Evolutionary conservation across 2,888 invertebrate genomes (phyloP).

Genomic region (Acanthosepion esculentum): DNA sequence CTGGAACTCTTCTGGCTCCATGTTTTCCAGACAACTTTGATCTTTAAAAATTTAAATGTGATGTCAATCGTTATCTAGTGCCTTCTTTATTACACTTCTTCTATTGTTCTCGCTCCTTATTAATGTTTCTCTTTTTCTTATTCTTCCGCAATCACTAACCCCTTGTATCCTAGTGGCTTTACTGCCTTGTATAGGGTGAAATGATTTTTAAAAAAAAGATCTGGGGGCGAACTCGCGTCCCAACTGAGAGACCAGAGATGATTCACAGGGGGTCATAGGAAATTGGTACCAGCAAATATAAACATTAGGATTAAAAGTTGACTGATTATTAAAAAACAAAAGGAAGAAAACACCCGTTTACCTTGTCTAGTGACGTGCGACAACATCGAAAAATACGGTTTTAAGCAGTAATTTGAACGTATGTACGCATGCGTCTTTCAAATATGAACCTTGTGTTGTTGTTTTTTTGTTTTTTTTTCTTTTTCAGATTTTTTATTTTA

Average conservation of each 20-base stretch:
- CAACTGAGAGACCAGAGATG: neutral
- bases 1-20: too few species aligned
- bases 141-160: too few species aligned
- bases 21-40: too few species aligned
- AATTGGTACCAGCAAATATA: conserved; percentile 11
- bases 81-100: too few species aligned
- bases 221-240: neutral
- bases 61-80: too few species aligned
- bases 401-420: neutral
- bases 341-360: neutral
- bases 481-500: neutral
- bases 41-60: too few species aligned
- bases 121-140: too few species aligned
- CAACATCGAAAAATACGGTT: neutral
- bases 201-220: too few species aligned
- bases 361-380: neutral
- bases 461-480: neutral
- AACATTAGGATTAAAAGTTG: neutral
- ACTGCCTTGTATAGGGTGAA: too few species aligned
- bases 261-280: neutral
- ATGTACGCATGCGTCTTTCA: neutral
- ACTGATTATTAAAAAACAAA: neutral
- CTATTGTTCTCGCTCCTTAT: too few species aligned
- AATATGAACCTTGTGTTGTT: neutral
- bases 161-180: too few species aligned